Evolutionary conservation across 2,797 vertebrate genomes (phyloP).

Genomic region (Eremophila alpestris): DNA sequence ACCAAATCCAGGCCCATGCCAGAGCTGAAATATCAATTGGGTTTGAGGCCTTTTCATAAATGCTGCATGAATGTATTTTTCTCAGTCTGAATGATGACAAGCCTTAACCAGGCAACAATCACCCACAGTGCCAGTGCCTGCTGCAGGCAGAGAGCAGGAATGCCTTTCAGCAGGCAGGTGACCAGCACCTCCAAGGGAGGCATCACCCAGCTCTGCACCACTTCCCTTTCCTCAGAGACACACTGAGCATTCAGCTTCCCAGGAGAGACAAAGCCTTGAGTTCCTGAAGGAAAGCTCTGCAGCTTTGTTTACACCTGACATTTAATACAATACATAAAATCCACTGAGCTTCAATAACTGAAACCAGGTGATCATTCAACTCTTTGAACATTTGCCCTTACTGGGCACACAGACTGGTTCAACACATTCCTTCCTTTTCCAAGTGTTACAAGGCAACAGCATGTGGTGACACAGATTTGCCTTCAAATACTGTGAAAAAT

Average conservation of each 20-base stretch:
- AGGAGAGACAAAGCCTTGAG: not conserved
- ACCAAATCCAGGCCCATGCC: not conserved
- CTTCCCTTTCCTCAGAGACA: not conserved
- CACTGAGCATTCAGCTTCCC: not conserved
- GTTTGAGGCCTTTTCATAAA: not conserved
- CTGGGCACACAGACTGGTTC: not conserved
- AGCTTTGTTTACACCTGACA: not conserved
- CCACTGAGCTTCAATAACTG: not conserved
- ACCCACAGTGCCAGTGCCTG: not conserved
- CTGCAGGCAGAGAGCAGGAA: not conserved
- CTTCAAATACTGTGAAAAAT: not conserved
- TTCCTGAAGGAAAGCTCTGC: not conserved
- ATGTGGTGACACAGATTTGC: rapidly evolving
- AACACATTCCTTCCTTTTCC: not conserved
- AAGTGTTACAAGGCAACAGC: not conserved
- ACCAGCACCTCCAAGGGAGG: not conserved
- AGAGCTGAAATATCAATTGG: not conserved
- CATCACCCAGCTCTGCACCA: not conserved
- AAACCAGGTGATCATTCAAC: not conserved
- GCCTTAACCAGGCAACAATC: not conserved
- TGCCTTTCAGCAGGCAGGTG: not conserved
- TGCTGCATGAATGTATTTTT: not conserved
- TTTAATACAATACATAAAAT: not conserved
- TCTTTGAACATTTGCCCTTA: not conserved
- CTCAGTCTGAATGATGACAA: not conserved